Conservation (phyloP, 2,113 vertebrate genomes). For the Oceanites oceanicus region DNA sequence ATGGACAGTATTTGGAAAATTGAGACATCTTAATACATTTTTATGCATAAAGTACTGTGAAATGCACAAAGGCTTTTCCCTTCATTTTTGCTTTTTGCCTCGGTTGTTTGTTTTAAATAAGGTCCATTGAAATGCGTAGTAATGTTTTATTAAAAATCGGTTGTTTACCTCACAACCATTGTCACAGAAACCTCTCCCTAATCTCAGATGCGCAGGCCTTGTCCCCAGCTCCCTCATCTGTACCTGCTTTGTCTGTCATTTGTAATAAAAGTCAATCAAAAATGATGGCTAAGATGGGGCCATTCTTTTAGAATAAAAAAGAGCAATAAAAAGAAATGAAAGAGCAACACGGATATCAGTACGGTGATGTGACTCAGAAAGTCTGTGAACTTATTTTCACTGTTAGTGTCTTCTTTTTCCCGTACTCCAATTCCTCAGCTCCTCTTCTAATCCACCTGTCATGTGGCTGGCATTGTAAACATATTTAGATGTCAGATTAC, state of each 20-base stretch:
- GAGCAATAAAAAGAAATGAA: background rate
- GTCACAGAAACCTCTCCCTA: background rate
- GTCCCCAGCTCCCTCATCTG: background rate
- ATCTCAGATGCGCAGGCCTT: background rate
- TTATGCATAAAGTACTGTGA: background rate
- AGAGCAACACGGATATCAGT: accelerated
- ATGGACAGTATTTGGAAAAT: background rate
- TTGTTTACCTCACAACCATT: background rate
- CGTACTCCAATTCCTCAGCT: background rate
- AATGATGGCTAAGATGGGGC: background rate
- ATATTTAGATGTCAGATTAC: slow-evolving; percentile 15
- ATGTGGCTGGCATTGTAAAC: background rate
- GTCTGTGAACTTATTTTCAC: background rate
- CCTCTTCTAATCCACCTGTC: background rate
- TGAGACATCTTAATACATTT: background rate
- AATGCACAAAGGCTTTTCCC: background rate
- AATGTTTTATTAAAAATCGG: background rate
- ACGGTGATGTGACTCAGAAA: background rate
- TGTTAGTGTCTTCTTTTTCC: background rate
- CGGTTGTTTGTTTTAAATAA: background rate
- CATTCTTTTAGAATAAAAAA: background rate
- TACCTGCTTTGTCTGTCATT: background rate
- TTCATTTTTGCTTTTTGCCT: background rate
- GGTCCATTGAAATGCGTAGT: background rate
- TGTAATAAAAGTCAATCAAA: background rate